Evolutionary conservation across 2,888 invertebrate species (phyloP), one percentile per base, ranked within the genome.

Genomic region (Hirtodrosophila alboralis): DNA sequence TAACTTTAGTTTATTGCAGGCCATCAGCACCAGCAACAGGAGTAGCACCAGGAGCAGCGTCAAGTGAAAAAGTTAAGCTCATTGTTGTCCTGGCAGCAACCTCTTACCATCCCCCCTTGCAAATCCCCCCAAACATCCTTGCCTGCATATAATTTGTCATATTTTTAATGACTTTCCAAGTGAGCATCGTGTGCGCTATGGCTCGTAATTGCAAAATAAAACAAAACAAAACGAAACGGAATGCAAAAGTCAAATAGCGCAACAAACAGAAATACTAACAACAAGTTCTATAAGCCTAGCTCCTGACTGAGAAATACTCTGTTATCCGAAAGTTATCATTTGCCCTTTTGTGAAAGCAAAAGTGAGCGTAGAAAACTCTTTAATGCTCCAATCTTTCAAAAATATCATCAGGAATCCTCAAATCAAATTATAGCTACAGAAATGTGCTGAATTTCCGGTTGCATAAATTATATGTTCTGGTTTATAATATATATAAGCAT

Each of bases 131-230:
- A 36, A 18, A 4, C 6, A 14, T 41, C 37, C 9, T 28, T 51
- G 33, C 16, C 36, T 64, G 78, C 70, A 84, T 71, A 64, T 78
- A 66, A 84, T 81, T 84, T 81, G 80, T 81, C 84, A 81, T 84
- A 75, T 81, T 84, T 80, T 81, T 81, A 81, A 81, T 81, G 84
- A 81, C 81, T 81, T 81, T 78, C 38, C 73, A 75, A 80, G 75
- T 68, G 77, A 37, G 68, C 61, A 65, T 61, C 64, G 76, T 70
- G 66, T 54, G 65, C 62, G 23, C 53, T 45, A 48, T 23, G 7
- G 7, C 23, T 6, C 23, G 23, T 64, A 71, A 71, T 57, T 67
- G 68, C 57, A 71, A 75, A 69, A 58, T 59, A 72, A 61, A 56
- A 34, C 52, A 64, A 43, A 53, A 45, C 57, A 61, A 62, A 60